Evolutionary conservation across 2,888 invertebrate species (phyloP).

Genomic region (Pyrocoelia pectoralis): DNA sequence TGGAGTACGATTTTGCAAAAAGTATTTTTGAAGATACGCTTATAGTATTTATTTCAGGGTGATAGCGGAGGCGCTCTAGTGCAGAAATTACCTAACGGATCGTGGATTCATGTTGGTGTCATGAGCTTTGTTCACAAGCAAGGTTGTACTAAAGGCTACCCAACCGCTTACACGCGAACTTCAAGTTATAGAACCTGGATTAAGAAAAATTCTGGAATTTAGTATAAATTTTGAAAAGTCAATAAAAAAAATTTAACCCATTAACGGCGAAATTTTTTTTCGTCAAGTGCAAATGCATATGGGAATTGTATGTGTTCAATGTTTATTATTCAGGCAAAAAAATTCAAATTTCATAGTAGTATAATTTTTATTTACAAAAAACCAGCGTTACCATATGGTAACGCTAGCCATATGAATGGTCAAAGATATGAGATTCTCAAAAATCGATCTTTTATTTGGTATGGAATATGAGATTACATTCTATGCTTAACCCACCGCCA

Average conservation of each 20-base stretch:
- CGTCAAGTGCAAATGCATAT: no score
- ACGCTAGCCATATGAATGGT: no score
- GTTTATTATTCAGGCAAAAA: no score
- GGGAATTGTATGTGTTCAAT: no score
- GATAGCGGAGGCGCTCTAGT: constrained; percentile 51
- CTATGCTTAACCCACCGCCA: no score
- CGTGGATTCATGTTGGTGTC: constrained; percentile 44
- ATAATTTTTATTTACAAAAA: no score
- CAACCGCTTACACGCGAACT: constrained; percentile 47
- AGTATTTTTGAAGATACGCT: background rate
- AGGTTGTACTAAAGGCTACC: constrained; percentile 47
- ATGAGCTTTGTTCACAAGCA: constrained; percentile 44
- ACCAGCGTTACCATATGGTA: no score
- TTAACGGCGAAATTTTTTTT: no score
- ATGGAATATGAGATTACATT: no score
- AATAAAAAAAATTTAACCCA: background rate
- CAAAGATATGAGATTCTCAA: no score
- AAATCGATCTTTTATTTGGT: no score
- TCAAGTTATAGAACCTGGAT: constrained; percentile 46
- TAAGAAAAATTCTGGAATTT: background rate
- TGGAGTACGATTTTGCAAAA: constrained; percentile 42
- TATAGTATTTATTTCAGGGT: constrained; percentile 42
- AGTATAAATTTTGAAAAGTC: background rate
- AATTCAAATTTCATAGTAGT: no score
- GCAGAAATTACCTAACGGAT: constrained; percentile 18